These are phyloP conservation scores for Agrotis segetum DNA, from an alignment of 2,888 invertebrate species.

Conservation along the genomic window DNA sequence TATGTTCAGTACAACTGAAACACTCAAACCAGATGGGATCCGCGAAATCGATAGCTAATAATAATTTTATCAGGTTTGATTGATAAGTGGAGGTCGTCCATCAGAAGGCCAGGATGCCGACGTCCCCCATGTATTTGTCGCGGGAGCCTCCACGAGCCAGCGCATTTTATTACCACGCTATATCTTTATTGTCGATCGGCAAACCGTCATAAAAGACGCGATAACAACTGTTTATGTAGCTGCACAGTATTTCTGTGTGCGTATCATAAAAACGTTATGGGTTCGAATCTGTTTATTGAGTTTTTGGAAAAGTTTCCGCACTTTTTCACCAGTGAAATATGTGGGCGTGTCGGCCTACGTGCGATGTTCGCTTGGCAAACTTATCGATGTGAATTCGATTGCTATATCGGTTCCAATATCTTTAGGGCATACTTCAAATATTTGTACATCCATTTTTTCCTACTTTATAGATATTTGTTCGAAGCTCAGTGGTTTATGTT, in stretches of 20 bases:
- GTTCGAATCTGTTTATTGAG: conserved; percentile 63
- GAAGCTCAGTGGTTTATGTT: conserved; percentile 33
- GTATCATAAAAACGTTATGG: conserved; percentile 62
- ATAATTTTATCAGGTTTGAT: conserved; percentile 50
- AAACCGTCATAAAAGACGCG: conserved; percentile 80
- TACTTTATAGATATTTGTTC: conserved; percentile 39
- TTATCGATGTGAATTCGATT: conserved; percentile 41
- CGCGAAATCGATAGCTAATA: conserved; percentile 47
- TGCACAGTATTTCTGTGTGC: conserved; percentile 65
- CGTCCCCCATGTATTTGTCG: conserved; percentile 43
- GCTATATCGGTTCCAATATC: conserved; percentile 46
- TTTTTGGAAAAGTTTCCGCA: conserved; percentile 54
- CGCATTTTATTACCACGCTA: conserved; percentile 62
- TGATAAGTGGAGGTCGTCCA: conserved; percentile 49
- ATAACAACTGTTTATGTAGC: conserved; percentile 80
- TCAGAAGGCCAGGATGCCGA: conserved; percentile 42
- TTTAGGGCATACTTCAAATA: conserved; percentile 39
- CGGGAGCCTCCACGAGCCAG: conserved; percentile 34
- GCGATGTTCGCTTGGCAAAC: conserved; percentile 15
- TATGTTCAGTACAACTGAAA: conserved; percentile 12
- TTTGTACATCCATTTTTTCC: conserved; percentile 42
- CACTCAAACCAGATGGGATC: conserved; percentile 8
- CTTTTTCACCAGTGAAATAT: conserved; percentile 40
- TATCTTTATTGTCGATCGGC: conserved; percentile 85
- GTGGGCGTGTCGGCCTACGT: conserved; percentile 26